Percentiles rank a stretch among this genome's conserved stretches.
Evolutionary conservation across 2,797 vertebrate genomes (phyloP).

Genomic region (Menidia menidia): DNA sequence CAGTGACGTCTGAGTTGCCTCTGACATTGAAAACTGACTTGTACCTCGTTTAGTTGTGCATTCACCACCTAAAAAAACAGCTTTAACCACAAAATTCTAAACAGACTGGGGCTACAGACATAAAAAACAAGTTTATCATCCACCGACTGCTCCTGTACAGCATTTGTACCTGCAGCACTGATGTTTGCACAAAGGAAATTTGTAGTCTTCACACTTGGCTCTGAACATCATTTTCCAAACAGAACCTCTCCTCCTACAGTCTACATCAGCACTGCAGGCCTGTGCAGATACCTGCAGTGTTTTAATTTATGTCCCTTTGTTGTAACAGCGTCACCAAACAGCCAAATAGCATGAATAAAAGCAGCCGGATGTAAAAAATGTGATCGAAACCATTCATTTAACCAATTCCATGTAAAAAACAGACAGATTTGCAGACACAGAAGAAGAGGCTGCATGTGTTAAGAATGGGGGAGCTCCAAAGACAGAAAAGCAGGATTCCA

Average conservation of each 20-base stretch:
- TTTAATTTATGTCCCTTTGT: too few relatives aligned
- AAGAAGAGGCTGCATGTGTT: too few relatives aligned
- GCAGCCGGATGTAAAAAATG: too few relatives aligned
- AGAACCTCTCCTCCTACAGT: too few relatives aligned
- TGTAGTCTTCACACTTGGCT: not conserved
- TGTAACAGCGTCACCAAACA: too few relatives aligned
- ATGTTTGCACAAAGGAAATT: not conserved
- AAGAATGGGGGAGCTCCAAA: too few relatives aligned
- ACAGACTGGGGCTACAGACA: not conserved
- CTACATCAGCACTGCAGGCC: too few relatives aligned
- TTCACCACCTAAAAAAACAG: not conserved
- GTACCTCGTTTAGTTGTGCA: not conserved
- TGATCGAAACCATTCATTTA: too few relatives aligned
- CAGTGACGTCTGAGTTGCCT: not conserved
- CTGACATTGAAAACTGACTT: not conserved
- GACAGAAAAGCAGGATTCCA: too few relatives aligned
- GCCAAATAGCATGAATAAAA: too few relatives aligned
- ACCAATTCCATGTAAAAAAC: not conserved
- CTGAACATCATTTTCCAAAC: not conserved
- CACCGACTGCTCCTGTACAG: not conserved
- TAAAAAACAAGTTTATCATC: not conserved
- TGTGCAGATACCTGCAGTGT: too few relatives aligned
- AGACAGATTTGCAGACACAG: not conserved
- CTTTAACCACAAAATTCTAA: not conserved
- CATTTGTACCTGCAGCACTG: not conserved